Evolutionary conservation across 2,888 invertebrate species (phyloP).

Genomic region (Deladenus siricidicola): DNA sequence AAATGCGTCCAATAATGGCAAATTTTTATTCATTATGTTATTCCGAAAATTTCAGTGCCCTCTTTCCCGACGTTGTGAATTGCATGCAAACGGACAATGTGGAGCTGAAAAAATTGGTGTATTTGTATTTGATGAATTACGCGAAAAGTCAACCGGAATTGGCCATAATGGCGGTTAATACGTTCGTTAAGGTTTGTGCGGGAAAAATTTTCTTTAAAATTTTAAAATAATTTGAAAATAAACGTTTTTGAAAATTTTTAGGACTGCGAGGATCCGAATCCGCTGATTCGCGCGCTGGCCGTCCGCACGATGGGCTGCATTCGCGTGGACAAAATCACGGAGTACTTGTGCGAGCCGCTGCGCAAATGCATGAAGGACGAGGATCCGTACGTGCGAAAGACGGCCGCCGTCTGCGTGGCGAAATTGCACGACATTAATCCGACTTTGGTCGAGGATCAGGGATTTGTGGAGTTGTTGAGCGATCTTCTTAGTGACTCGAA

Average conservation of each 20-base stretch:
- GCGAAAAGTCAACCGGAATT: conserved; percentile 99
- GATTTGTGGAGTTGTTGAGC: conserved; percentile 85
- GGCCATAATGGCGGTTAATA: conserved; percentile 99
- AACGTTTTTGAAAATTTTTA: conserved; percentile 53
- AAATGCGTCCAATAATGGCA: background rate
- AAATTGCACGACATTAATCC: conserved; percentile 92
- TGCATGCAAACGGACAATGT: conserved; percentile 99
- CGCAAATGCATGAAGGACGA: conserved; percentile 74
- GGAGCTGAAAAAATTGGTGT: conserved; percentile 94
- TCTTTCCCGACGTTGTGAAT: conserved; percentile 98
- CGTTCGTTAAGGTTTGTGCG: conserved; percentile 75
- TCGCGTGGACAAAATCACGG: conserved; percentile 97
- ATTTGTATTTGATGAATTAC: conserved; percentile 97
- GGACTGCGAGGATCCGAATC: conserved; percentile 99
- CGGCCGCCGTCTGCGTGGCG: conserved; percentile 97
- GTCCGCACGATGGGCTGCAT: conserved; percentile 99
- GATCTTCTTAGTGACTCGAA: conserved; percentile 96
- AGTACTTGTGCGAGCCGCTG: conserved; percentile 94
- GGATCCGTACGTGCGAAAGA: conserved; percentile 94
- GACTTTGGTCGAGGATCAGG: conserved; percentile 68
- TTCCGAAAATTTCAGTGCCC: conserved; percentile 60
- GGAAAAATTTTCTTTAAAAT: background rate
- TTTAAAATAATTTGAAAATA: conserved; percentile 1
- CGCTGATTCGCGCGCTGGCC: conserved; percentile 90
- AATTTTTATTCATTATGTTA: conserved; percentile 1